These are phyloP conservation scores for Adelges cooleyi DNA, from an alignment of 1,140 invertebrate species.

Conservation along the genomic window DNA sequence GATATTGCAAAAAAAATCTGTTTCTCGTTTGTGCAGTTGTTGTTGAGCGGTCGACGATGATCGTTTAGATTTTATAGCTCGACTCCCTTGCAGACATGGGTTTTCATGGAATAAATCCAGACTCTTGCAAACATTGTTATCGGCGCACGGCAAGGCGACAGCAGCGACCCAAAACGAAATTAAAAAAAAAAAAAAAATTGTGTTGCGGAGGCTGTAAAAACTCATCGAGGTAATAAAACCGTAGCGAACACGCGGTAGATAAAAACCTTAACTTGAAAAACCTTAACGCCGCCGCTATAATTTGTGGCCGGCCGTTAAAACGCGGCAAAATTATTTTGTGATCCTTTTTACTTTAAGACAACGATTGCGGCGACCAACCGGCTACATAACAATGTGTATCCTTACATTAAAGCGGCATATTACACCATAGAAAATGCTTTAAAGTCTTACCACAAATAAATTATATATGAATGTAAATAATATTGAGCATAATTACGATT, in stretches of 20 bases:
- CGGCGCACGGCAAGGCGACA: neutral
- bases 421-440: no score
- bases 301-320: constrained; percentile 8
- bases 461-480: no score
- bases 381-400: no score
- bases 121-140: neutral
- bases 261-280: no score
- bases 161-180: neutral
- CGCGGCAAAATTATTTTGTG: constrained; percentile 14
- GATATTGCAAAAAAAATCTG: neutral
- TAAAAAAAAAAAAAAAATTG: neutral
- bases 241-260: neutral
- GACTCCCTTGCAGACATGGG: neutral
- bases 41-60: no score
- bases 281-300: no score
- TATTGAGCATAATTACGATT: no score
- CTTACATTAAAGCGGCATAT: no score
- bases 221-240: neutral
- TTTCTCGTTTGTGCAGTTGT: constrained; percentile 6
- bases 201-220: neutral
- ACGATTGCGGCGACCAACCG: no score
- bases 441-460: no score
- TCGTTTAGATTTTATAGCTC: neutral
- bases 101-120: no score
- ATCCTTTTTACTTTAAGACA: no score